Evolutionary conservation across 2,888 invertebrate genomes (phyloP), one percentile per base, ranked within the genome.

Genomic region (Altica lythri): DNA sequence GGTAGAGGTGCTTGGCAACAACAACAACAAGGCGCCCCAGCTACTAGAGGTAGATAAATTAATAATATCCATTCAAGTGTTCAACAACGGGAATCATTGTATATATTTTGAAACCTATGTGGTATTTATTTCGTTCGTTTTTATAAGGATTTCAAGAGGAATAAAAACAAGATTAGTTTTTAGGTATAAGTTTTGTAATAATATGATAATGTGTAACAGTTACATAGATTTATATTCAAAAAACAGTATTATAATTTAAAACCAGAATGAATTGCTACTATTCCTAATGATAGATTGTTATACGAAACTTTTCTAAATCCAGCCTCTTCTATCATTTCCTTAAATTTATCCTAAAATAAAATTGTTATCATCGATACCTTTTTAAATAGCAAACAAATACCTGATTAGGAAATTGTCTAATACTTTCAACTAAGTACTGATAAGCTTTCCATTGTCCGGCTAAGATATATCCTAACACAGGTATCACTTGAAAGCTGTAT

Each of bases 361-460:
- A 38, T 2, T 32, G n/a, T n/a, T n/a, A n/a, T 29, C n/a, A 6
- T 29, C n/a, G 30, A 12, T 25, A 40, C 4, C 13, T 51, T 19
- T n/a, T 17, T 13, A n/a, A 51, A 29, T 17, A 32, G 1, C 1
- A 5, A 27, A 10, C 27, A 19, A 60, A 58, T 72, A 88, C 91
- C 83, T 98, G 97, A 66, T 88, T 85, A 0, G 99, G 99, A 78
- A 99, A 99, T 74, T 90, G 88, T 27, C 96, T 81, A 64, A 99
- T 99, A 77, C 98, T 98, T 78, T 99, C 98, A 0, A 99, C 96
- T 32, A 99, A 83, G 77, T 99, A 99, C 77, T 96, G 92, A 79
- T 99, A 99, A 0, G 97, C 89, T 57, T 92, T 85, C 92, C 95
- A 98, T 78, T 99, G 92, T 2, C 92, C 90, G 2, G 92, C 91